These are phyloP conservation scores for Zaprionus gabonicus DNA, from an alignment of 1,140 invertebrate genomes.

Conservation along the genomic window DNA sequence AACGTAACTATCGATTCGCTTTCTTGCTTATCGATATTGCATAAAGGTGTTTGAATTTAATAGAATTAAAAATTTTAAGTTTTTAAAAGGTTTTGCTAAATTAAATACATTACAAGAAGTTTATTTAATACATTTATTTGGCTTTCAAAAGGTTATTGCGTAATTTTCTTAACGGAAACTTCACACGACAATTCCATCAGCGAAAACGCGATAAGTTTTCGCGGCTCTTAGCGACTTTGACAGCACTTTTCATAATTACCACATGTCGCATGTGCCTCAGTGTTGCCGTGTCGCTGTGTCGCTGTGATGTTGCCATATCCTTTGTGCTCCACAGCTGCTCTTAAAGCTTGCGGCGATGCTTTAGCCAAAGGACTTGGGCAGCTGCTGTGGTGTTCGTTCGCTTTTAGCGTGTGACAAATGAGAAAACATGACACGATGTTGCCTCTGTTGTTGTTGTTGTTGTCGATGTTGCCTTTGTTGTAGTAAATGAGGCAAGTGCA, in stretches of 20 bases:
- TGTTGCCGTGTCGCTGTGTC: neutral
- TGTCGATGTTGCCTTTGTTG: constrained; percentile 37
- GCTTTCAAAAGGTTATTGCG: constrained; percentile 1
- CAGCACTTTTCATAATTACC: constrained; percentile 47
- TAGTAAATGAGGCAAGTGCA: constrained; percentile 77
- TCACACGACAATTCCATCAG: constrained; percentile 20
- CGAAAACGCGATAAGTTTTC: constrained; percentile 9
- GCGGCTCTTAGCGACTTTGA: constrained; percentile 17
- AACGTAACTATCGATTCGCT: neutral
- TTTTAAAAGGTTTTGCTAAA: too few relatives aligned
- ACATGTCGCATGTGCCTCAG: neutral
- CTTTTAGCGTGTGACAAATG: constrained; percentile 59
- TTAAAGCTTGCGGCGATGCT: constrained; percentile 29
- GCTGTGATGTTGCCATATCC: neutral
- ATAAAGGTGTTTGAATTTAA: neutral
- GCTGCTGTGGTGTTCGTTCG: constrained; percentile 61
- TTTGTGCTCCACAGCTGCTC: neutral
- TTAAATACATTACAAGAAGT: neutral
- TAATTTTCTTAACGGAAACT: constrained; percentile 23
- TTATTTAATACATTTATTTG: neutral
- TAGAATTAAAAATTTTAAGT: too few relatives aligned
- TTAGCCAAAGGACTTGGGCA: constrained; percentile 39
- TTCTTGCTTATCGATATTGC: too few relatives aligned
- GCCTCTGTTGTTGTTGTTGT: constrained; percentile 12
- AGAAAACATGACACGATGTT: constrained; percentile 25